Base-by-base conservation (phyloP, 2,113 vertebrate species). In the Pachycephala philippinensis region DNA sequence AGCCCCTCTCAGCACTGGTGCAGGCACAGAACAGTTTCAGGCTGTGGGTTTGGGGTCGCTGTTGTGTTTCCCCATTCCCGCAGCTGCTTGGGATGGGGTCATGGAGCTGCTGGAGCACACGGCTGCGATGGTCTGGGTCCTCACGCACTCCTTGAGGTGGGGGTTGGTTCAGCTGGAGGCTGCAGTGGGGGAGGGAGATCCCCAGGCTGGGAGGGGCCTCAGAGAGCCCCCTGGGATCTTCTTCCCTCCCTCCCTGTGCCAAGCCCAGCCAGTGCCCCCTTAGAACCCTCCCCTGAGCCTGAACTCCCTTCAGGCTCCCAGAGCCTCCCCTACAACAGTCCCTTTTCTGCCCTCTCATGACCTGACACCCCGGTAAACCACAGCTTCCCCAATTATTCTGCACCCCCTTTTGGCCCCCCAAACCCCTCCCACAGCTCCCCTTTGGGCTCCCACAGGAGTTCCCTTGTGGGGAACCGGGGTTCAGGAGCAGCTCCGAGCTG, bases 391-490 rank as follows among this genome's bases (percentile, higher is more conserved):
- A 26, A 4, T 27, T 21, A 30, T 27, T 54, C 37, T 59, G 17
- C 17, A 68, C 4, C 21, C 17, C 11, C 11, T 49, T 63, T 31
- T 35, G 20, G 20, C 20, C 33, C 40, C 49, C 30, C 30, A 21
- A 35, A 70, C 21, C 15, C 11, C n/a, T 23, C 40, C 11, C 16
- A 30, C 20, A 35, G 30, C 24, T 44, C 27, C 19, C 8, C 30
- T 44, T 23, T 60, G 53, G 33, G 63, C 16, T 53, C 22, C 45
- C 45, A 44, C 22, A 27, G 54, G 18, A 60, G 27, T 26, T 40
- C 52, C 61, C 26, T 3, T 9, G 20, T 0, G 1, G 7, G 44
- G 44, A 66, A 4, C 10, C 0, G 0, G 11, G 26, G 17, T 60
- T 68, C 45, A 22, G 53, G 53, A 59, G 21, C 35, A 42, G 30